Base-by-base conservation (phyloP, 2,888 invertebrate genomes). In the Tiliacea aurago region DNA sequence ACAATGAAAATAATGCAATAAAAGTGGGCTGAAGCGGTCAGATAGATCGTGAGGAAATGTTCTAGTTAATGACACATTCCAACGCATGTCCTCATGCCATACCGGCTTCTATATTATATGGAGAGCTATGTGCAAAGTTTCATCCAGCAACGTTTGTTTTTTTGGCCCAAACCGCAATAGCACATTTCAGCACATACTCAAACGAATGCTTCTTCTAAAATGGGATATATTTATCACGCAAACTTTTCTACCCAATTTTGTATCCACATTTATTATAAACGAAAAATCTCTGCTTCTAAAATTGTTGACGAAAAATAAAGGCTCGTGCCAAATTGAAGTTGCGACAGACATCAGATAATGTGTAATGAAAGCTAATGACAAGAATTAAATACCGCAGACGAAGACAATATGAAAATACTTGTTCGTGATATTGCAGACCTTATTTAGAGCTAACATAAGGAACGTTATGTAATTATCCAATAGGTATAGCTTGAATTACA, bases 1-100 rank as follows among this genome's bases (percentile, higher is more conserved):
- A 65, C 33, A 65, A 23, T 20, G 41, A 64, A 81, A 77, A n/a
- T 58, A 64, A 63, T 64, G 67, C 41, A 67, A 70, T 81, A 64
- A 81, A 77, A 82, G 74, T 67, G 37, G 43, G 23, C 28, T 41
- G 58, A 71, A 53, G 56, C 66, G 43, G 28, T 84, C 61, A 53
- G 51, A 55, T 11, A 45, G 65, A 55, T 69, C 81, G 81, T 84
- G 70, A 84, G 59, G 70, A 71, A 77, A 81, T 51, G 73, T 64
- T 72, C 28, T n/a, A 58, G 63, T 58, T 81, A 84, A 77, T 86
- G 75, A 68, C 43, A 84, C 64, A 84, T 86, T 73, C 86, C 75
- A 62, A 58, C 62, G 64, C 58, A 53, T 64, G 51, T 33, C 80
- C 63, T 80, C 67, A 62, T 71, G 53, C 2, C 43, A 70, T 43